Base-by-base conservation (phyloP, 2,113 vertebrate species). In the Sinocyclocheilus rhinocerous region DNA sequence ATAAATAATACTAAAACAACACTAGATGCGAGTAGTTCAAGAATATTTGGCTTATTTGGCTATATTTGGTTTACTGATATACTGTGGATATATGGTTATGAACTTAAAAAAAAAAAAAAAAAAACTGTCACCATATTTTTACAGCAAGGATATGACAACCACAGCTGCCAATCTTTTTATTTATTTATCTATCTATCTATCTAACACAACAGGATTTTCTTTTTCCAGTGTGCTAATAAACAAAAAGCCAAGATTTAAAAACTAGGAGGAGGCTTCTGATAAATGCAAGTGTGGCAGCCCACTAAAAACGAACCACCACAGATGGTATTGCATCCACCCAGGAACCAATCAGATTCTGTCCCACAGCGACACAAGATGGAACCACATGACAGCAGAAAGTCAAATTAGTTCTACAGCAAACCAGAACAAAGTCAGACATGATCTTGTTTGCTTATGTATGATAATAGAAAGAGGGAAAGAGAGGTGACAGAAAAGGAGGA, bases 321-420 rank as follows among this genome's bases (percentile, higher is more conserved):
- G 55, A 79, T 0, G 29, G 22, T 16, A 16, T 42, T 80, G 77
- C 6, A 80, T 80, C 55, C n/a, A 39, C 55, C 33, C 55, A 3
- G 12, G 55, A 59, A 61, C 55, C 33, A 79, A 79, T 79, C 52
- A 80, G 77, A 80, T 42, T 39, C 57, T 61, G 22, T 61, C 57
- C 33, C 33, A n/a, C 57, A 15, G 55, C 3, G 55, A 39, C 55
- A 57, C 10, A 59, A 39, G 29, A 33, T 36, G 10, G 16, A 78
- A 36, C 52, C 29, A 36, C 24, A 33, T 59, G 29, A 77, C 50
- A 11, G 50, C 76, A 55, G 50, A 55, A 77, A 52, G 26, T 33
- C 24, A 20, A 77, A 77, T 77, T 52, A 77, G 50, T 77, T 77
- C 76, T 33, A 77, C 15, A 55, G 50, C 76, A 77, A 77, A 50